These are phyloP conservation scores for Pammene aurita DNA, from an alignment of 2,888 invertebrate species.

Conservation along the genomic window DNA sequence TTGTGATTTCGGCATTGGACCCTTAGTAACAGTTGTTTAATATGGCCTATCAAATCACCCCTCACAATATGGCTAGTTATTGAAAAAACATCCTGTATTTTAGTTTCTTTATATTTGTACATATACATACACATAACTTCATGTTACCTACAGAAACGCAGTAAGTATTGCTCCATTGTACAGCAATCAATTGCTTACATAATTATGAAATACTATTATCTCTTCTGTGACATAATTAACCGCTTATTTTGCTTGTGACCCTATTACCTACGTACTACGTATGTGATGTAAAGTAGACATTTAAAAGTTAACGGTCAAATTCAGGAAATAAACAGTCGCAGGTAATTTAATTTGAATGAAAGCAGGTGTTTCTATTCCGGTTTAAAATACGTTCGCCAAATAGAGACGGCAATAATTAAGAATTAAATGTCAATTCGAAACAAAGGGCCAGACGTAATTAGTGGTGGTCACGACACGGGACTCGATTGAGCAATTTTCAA, in stretches of 20 bases:
- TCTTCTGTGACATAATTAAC: too few relatives aligned
- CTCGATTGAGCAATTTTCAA: conserved; percentile 47
- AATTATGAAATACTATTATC: too few relatives aligned
- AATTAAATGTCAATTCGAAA: conserved; percentile 42
- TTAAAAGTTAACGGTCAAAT: not conserved
- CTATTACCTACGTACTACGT: not conserved
- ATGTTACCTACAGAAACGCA: too few relatives aligned
- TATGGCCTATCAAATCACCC: too few relatives aligned
- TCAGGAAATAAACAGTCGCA: conserved; percentile 16
- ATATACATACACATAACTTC: too few relatives aligned
- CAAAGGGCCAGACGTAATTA: conserved; percentile 48
- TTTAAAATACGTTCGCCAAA: conserved; percentile 31
- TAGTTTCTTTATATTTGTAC: too few relatives aligned
- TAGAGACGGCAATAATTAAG: conserved; percentile 36
- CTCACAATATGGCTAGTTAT: too few relatives aligned
- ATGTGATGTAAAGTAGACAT: not conserved
- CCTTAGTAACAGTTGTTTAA: too few relatives aligned
- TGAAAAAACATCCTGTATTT: too few relatives aligned
- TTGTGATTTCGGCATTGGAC: too few relatives aligned
- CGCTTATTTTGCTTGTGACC: not conserved
- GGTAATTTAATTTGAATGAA: conserved; percentile 29
- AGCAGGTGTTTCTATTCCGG: conserved; percentile 30
- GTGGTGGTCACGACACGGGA: conserved; percentile 46
- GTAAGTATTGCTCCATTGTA: not conserved
- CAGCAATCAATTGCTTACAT: not conserved